phyloP scores from a whole-genome alignment of 2,888 invertebrate species.

The Monoplex corrugatus region DNA sequence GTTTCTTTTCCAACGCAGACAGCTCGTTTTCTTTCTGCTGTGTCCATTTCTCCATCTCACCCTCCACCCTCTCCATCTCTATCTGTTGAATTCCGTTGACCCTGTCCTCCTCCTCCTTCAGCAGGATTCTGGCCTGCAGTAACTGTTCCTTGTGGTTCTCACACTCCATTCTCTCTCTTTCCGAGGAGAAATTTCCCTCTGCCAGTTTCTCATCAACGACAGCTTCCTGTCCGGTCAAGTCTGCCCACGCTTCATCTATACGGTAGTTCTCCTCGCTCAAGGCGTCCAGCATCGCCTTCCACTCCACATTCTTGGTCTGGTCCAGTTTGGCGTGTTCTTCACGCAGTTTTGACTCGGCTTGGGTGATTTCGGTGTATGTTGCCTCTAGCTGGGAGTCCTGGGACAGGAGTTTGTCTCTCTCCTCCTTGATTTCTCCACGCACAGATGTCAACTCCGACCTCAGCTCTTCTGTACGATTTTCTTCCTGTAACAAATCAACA shows the following conservation, averaged over 20 bases:
- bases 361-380: slow-evolving; percentile 33
- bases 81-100: slow-evolving; percentile 67
- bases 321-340: slow-evolving; percentile 49
- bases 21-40: slow-evolving; percentile 80
- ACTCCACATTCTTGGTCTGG: slow-evolving; percentile 53
- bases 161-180: slow-evolving; percentile 63
- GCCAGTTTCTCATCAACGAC: slow-evolving; percentile 60
- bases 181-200: slow-evolving; percentile 61
- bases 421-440: slow-evolving; percentile 56
- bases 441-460: slow-evolving; percentile 38
- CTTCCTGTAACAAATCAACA: slow-evolving; percentile 50
- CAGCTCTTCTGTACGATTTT: neutral
- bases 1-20: slow-evolving; percentile 33
- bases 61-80: slow-evolving; percentile 68
- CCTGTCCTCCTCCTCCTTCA: slow-evolving; percentile 69
- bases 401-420: slow-evolving; percentile 45
- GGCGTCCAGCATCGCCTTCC: slow-evolving; percentile 66
- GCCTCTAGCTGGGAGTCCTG: slow-evolving; percentile 52
- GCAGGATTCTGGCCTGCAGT: slow-evolving; percentile 63
- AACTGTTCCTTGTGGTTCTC: slow-evolving; percentile 65
- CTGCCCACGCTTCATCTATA: slow-evolving; percentile 57
- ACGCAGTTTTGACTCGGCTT: slow-evolving; percentile 48
- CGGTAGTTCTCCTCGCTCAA: slow-evolving; percentile 59
- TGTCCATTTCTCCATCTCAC: slow-evolving; percentile 83
- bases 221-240: slow-evolving; percentile 57